Evolutionary conservation across 2,888 invertebrate species (phyloP).

Genomic region (Seladonia tumulorum): DNA sequence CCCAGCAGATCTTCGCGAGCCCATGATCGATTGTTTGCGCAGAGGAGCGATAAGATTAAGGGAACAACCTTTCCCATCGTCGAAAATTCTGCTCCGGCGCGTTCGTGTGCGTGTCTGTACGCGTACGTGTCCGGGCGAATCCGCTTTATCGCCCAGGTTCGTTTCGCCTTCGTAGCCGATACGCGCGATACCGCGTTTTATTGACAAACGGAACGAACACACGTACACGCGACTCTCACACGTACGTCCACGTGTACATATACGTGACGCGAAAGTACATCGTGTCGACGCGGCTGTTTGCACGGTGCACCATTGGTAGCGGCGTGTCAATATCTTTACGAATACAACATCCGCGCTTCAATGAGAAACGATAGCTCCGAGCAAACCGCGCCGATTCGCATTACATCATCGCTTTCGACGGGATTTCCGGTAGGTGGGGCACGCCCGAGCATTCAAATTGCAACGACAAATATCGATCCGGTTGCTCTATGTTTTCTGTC

Average conservation of each 20-base stretch:
- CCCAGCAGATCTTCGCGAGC: background rate
- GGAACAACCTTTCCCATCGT: slow-evolving; percentile 64
- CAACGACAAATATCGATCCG: slow-evolving; percentile 30
- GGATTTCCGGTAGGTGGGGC: slow-evolving; percentile 53
- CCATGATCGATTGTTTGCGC: slow-evolving; percentile 53
- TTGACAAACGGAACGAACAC: slow-evolving; percentile 59
- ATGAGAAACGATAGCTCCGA: slow-evolving; percentile 41
- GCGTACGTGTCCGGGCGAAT: slow-evolving; percentile 15
- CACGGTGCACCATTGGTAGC: slow-evolving; percentile 65
- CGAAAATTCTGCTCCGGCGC: slow-evolving; percentile 60
- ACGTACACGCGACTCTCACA: background rate
- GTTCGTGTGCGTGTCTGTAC: background rate
- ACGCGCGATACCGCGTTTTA: slow-evolving; percentile 59
- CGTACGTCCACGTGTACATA: background rate
- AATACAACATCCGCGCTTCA: slow-evolving; percentile 61
- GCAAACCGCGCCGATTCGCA: slow-evolving; percentile 44
- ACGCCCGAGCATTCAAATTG: slow-evolving; percentile 38
- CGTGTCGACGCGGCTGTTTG: slow-evolving; percentile 59
- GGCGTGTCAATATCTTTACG: slow-evolving; percentile 66
- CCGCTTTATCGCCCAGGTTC: slow-evolving; percentile 61
- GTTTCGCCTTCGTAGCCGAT: slow-evolving; percentile 59
- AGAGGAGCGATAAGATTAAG: slow-evolving; percentile 69
- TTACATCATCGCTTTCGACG: slow-evolving; percentile 50
- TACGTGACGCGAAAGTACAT: slow-evolving; percentile 26
- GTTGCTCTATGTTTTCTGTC: background rate